Percentiles rank a stretch among this genome's conserved stretches.
These are phyloP conservation scores for Tetragonula clypearis DNA, from an alignment of 1,140 invertebrate genomes.

Conservation along the genomic window DNA sequence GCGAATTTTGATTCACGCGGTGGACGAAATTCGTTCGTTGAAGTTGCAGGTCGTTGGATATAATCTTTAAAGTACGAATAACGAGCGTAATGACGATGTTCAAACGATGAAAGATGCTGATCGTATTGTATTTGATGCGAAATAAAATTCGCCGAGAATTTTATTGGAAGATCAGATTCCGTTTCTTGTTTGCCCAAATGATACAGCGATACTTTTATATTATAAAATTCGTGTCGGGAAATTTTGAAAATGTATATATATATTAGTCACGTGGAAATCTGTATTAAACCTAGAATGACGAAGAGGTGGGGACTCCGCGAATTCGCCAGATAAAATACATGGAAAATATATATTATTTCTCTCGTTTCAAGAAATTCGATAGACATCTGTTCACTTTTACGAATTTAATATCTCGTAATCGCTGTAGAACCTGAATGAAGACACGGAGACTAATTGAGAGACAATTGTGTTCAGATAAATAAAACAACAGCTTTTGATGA, in stretches of 20 bases:
- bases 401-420: no score
- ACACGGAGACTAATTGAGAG: no score
- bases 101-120: background rate
- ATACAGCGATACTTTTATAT: background rate
- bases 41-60: background rate
- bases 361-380: no score
- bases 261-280: background rate
- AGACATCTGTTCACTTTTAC: no score
- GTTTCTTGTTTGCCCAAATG: background rate
- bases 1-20: background rate
- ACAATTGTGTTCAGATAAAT: no score
- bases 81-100: background rate
- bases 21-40: slow-evolving; percentile 4
- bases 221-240: background rate
- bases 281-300: background rate
- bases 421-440: no score
- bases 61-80: slow-evolving; percentile 24
- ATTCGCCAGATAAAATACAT: background rate
- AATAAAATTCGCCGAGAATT: background rate
- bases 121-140: background rate
- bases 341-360: background rate
- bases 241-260: background rate
- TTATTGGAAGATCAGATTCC: background rate
- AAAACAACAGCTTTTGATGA: no score
- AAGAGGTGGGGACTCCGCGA: no score